phyloP scores from a whole-genome alignment of 2,888 invertebrate genomes.

The Tipula lateralis region DNA sequence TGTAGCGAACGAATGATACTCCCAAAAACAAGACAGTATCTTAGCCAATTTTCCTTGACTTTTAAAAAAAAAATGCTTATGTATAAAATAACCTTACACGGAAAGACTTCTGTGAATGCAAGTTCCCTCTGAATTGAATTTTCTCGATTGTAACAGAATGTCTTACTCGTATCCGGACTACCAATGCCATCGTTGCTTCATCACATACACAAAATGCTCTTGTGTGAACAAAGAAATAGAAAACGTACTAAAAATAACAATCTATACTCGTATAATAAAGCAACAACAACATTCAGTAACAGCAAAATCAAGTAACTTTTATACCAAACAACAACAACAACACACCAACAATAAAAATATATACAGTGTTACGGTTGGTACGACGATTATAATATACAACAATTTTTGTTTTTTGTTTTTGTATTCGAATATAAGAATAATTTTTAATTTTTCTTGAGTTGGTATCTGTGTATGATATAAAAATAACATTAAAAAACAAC shows the following conservation, averaged over 20 bases:
- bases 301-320: neutral
- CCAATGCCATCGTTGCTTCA: neutral
- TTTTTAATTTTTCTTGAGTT: constrained; percentile 2
- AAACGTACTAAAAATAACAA: constrained; percentile 19
- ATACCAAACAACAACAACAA: too few species aligned
- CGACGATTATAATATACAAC: neutral
- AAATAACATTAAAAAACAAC: neutral
- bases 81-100: neutral
- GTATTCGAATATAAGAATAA: neutral
- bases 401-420: neutral
- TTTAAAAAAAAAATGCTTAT: neutral
- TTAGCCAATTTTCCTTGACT: neutral
- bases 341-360: neutral
- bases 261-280: neutral
- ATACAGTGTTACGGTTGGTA: constrained; percentile 19
- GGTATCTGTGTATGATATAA: neutral
- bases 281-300: neutral
- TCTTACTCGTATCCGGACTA: neutral
- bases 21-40: neutral
- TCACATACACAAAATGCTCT: neutral
- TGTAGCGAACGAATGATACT: neutral
- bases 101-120: neutral
- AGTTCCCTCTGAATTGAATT: neutral
- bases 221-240: constrained; percentile 24
- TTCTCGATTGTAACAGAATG: neutral